Base-by-base conservation (phyloP, 1,140 invertebrate genomes). In the Pectinophora gossypiella region DNA sequence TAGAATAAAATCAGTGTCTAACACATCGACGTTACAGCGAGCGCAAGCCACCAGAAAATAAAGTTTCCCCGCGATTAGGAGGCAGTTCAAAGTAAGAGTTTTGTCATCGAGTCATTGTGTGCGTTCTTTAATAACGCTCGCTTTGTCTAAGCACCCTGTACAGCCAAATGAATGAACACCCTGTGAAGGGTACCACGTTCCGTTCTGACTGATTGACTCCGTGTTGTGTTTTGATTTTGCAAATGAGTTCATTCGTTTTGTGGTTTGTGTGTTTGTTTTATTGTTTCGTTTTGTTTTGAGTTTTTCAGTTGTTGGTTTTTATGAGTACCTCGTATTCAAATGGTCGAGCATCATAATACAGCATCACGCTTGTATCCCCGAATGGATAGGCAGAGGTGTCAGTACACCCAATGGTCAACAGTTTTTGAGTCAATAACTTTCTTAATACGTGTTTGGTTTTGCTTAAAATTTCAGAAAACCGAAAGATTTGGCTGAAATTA, bases 11-110 rank as follows among this genome's bases (percentile, higher is more conserved):
- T n/a, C n/a, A 38, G 13, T 15, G 15, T 59, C 48, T 3, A 75
- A 68, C 51, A 12, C 50, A 1, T 0, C 5, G n/a, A 42, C 66
- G 49, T 38, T 51, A 76, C 16, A 48, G 23, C 3, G 47, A 72
- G 13, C 45, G n/a, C 5, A 12, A n/a, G 38, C 18, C 36, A 38
- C 43, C 50, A 54, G 64, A 73, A 76, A 73, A 76, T 79, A 76
- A 80, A 76, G 73, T 81, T 81, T 81, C 76, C 67, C 76, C 62
- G 53, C 74, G 77, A 81, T 84, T 79, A 81, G 67, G 65, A 74
- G 70, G 60, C 67, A 81, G 77, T 84, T 76, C 72, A 77, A 82
- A 77, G 71, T 74, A 64, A 68, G 69, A 74, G 66, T 68, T 75
- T 73, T 75, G 72, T 71, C 69, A 72, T 76, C 54, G 64, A 54